phyloP scores from a whole-genome alignment of 2,113 vertebrate genomes.

The Willisornis vidua region DNA sequence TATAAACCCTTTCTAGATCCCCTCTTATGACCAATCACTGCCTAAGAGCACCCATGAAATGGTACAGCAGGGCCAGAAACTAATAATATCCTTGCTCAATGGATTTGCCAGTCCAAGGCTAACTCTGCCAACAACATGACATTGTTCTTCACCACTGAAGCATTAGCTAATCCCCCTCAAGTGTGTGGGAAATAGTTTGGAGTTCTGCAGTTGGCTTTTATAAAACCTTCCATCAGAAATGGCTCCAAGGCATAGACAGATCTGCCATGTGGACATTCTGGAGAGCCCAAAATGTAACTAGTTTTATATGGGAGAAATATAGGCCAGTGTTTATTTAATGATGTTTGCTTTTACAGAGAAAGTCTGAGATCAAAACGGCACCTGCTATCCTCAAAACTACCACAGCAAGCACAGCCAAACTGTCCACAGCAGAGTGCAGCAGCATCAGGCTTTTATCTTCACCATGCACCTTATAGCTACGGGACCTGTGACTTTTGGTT shows the following conservation, averaged over 20 bases:
- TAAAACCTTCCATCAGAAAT: neutral
- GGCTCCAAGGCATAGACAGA: neutral
- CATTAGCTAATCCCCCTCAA: slow-evolving; percentile 8
- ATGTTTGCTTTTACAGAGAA: neutral
- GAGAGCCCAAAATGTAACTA: neutral
- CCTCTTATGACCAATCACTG: neutral
- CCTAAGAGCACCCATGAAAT: neutral
- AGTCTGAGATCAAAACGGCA: neutral
- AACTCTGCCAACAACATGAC: slow-evolving; percentile 15
- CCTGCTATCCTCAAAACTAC: neutral
- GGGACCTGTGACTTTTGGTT: neutral
- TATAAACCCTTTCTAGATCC: neutral
- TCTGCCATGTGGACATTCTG: neutral
- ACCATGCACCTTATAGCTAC: neutral
- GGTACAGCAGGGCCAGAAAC: neutral
- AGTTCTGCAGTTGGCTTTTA: neutral
- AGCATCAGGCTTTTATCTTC: neutral
- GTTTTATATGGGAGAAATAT: neutral
- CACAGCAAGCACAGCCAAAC: neutral
- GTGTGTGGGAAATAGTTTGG: neutral
- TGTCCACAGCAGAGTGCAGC: neutral
- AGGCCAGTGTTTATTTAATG: neutral
- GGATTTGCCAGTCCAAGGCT: neutral
- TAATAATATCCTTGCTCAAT: neutral
- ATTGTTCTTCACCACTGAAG: neutral